phyloP scores from a whole-genome alignment of 2,113 vertebrate genomes.

The Lophotis ruficrista region DNA sequence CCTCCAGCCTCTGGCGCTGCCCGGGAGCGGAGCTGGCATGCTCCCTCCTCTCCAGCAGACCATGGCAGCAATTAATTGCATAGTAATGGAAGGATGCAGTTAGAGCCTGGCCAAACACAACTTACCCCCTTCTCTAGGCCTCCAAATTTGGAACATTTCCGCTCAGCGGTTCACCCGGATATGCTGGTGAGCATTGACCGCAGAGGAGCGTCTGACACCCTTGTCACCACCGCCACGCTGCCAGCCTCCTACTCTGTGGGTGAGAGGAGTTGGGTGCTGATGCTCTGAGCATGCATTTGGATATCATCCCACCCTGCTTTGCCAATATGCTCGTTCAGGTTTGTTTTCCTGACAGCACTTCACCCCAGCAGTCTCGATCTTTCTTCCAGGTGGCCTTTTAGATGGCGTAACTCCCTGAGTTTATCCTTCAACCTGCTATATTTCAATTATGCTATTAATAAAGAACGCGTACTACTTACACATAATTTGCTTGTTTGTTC shows the following conservation, averaged over 20 bases:
- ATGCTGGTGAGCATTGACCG: neutral
- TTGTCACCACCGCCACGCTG: neutral
- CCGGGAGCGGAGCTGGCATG: constrained; percentile 6
- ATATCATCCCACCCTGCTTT: neutral
- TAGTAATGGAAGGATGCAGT: constrained; percentile 54
- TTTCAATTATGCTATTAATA: neutral
- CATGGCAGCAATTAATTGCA: constrained; percentile 58
- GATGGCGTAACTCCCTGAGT: neutral
- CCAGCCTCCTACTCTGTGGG: neutral
- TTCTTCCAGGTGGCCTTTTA: constrained; percentile 20
- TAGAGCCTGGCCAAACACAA: constrained; percentile 39
- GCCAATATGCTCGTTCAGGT: neutral
- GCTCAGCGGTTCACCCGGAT: neutral
- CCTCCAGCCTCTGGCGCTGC: constrained; percentile 20
- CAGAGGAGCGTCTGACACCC: neutral
- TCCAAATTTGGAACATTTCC: constrained; percentile 29
- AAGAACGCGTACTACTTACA: neutral
- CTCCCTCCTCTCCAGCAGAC: neutral
- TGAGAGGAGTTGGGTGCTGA: neutral
- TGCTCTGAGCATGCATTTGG: neutral
- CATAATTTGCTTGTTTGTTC: neutral
- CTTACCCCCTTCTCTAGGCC: neutral
- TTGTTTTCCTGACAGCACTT: neutral
- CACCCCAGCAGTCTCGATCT: neutral
- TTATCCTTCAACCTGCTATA: neutral